phyloP scores from a whole-genome alignment of 2,797 vertebrate genomes.

The Gallinago solitaria region DNA sequence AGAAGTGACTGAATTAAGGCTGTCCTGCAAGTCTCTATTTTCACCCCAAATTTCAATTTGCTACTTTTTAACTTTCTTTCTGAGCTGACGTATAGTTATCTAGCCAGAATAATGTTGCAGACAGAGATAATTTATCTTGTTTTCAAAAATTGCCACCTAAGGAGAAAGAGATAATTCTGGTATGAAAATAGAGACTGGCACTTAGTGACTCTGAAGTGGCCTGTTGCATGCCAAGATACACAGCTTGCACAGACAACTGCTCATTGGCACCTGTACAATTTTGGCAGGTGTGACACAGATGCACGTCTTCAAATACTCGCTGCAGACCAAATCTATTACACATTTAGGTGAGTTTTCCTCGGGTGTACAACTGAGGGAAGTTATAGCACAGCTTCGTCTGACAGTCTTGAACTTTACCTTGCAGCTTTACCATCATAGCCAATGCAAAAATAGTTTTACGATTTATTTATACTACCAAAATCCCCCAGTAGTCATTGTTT shows the following conservation, averaged over 20 bases:
- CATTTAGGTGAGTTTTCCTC: not conserved
- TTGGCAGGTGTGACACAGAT: not conserved
- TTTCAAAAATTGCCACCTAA: not conserved
- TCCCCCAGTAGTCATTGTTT: not conserved
- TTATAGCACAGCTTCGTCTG: not conserved
- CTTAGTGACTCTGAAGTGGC: not conserved
- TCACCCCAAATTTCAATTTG: not conserved
- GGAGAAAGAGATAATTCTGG: not conserved
- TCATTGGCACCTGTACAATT: not conserved
- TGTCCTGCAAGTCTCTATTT: not conserved
- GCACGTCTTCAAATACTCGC: not conserved
- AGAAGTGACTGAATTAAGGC: not conserved
- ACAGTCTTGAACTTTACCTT: not conserved
- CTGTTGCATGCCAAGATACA: too few relatives aligned
- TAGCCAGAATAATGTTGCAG: not conserved
- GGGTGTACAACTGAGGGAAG: not conserved
- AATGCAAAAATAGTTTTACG: not conserved
- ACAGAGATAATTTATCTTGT: not conserved
- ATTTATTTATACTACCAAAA: not conserved
- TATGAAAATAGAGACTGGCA: not conserved
- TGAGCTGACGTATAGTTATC: not conserved
- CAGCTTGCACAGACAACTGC: not conserved
- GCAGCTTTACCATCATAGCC: not conserved
- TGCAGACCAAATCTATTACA: not conserved
- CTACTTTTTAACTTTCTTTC: not conserved